Percentiles rank a stretch among this genome's conserved stretches.
Evolutionary conservation across 1,140 invertebrate genomes (phyloP).

Genomic region (Orius insidiosus): DNA sequence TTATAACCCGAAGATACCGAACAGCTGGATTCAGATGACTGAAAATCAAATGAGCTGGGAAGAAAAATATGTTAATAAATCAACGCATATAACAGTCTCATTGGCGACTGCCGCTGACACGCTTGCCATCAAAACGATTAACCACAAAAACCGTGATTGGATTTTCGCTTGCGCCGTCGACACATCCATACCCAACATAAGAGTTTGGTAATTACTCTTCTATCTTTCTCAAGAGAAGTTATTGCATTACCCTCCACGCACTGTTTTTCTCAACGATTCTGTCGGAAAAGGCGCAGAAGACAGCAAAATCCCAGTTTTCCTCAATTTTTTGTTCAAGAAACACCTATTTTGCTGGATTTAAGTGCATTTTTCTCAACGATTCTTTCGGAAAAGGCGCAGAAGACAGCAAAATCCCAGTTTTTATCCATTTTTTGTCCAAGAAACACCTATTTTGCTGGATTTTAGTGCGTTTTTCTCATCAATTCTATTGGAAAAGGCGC

Average conservation of each 20-base stretch:
- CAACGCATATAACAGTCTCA: conserved; percentile 30
- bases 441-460: no score
- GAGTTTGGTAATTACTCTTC: conserved; percentile 55
- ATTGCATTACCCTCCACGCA: not conserved
- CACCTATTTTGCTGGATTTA: no score
- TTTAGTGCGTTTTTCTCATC: conserved; percentile 19
- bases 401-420: no score
- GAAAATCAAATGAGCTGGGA: conserved; percentile 1
- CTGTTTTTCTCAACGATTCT: no score
- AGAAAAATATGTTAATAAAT: conserved; percentile 23
- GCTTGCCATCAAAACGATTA: conserved; percentile 37
- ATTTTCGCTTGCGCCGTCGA: conserved; percentile 48
- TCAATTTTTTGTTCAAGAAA: no score
- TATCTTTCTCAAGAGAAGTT: no score
- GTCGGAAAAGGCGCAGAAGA: no score
- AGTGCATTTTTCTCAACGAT: no score
- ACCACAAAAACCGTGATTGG: conserved; percentile 48
- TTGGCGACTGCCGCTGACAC: conserved; percentile 18
- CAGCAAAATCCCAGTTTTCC: no score
- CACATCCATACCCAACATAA: conserved; percentile 28
- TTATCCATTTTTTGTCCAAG: no score
- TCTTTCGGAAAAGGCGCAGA: no score
- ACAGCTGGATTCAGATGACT: conserved; percentile 23
- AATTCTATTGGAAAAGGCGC: no score
- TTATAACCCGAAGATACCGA: conserved; percentile 12